Evolutionary conservation across 2,888 invertebrate species (phyloP), one percentile per base, ranked within the genome.

Genomic region (Amblyjoppa proteus): DNA sequence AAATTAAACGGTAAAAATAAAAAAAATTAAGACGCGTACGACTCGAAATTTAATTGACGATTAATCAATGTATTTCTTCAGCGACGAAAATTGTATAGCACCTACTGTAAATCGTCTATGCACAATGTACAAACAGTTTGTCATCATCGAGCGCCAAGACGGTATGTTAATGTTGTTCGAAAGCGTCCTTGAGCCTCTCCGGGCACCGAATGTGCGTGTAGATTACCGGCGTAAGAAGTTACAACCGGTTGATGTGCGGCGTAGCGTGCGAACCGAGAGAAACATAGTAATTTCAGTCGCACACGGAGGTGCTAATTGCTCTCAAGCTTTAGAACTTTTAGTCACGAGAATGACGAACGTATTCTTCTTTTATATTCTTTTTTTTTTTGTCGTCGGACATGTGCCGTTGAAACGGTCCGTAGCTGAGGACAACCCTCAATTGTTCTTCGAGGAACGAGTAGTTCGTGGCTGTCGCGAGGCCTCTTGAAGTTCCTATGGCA

Each of bases 401-500:
- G 45, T 49, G 16, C 4, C 45, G 16, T 49, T 49, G 45, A 16
- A 49, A 16, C 13, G 45, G 2, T 28, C 7, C 58, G 58, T 20
- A 11, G 4, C 53, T 34, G 34, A 20, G 28, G 53, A 56, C 71
- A 71, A 71, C 71, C 45, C 58, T 61, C 74, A n/a, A 41, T 74
- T 74, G 45, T n/a, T 31, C 31, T 61, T 74, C 28, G 41, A 74
- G 13, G 28, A 41, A 28, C 45, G 58, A 74, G 45, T 25, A 25
- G 58, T 25, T 11, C 38, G 53, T 56, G 34, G 51, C 70, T 38
- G 34, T 31, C 1, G 7, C 31, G 31, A 7, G 34, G 16, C 38
- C 45, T 28, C 58, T 16, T 31, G 16, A 61, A 58, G 58, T 58
- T 74, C n/a, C 74, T 61, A 74, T 25, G 20, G 74, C 41, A 74